phyloP scores from a whole-genome alignment of 2,888 invertebrate genomes.

The Coenonympha arcania region DNA sequence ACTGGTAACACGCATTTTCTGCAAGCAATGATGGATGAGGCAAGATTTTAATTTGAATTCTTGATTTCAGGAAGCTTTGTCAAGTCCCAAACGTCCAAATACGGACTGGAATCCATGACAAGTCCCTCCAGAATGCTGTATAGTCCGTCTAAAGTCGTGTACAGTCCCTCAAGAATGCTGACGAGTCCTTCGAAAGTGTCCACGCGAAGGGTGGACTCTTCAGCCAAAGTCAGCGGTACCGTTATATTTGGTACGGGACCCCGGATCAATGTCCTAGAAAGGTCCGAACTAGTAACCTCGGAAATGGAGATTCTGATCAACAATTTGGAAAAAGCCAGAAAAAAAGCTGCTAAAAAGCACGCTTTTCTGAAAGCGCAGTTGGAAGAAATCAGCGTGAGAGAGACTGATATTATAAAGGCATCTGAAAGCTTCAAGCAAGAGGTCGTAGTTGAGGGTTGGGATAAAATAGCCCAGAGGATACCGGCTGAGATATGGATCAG shows the following conservation, averaged over 20 bases:
- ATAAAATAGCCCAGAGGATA: conserved; percentile 75
- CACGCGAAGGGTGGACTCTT: conserved; percentile 51
- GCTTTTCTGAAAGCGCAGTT: conserved; percentile 65
- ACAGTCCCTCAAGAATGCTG: neutral
- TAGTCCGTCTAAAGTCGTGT: conserved; percentile 37
- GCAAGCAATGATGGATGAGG: too few species aligned
- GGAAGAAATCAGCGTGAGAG: conserved; percentile 72
- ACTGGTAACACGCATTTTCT: too few species aligned
- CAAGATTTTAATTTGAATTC: too few species aligned
- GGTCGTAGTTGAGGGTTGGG: conserved; percentile 69
- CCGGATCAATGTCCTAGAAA: conserved; percentile 68
- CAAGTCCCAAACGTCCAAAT: conserved; percentile 47
- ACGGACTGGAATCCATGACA: conserved; percentile 38
- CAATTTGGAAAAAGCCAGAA: conserved; percentile 42
- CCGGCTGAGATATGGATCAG: conserved; percentile 76
- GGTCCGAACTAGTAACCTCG: conserved; percentile 62
- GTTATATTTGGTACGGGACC: conserved; percentile 48
- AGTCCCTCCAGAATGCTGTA: conserved; percentile 45
- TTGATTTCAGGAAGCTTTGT: conserved; percentile 50
- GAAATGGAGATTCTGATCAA: conserved; percentile 67
- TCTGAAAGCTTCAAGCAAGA: conserved; percentile 64
- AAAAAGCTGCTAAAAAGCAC: conserved; percentile 49
- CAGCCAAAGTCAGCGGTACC: conserved; percentile 51
- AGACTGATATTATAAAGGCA: conserved; percentile 65
- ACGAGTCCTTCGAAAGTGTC: conserved; percentile 31